Evolutionary conservation across 37 sponge, comb jelly and placozoan species (phyloP).

Genomic region (Mnemiopsis leidyi): DNA sequence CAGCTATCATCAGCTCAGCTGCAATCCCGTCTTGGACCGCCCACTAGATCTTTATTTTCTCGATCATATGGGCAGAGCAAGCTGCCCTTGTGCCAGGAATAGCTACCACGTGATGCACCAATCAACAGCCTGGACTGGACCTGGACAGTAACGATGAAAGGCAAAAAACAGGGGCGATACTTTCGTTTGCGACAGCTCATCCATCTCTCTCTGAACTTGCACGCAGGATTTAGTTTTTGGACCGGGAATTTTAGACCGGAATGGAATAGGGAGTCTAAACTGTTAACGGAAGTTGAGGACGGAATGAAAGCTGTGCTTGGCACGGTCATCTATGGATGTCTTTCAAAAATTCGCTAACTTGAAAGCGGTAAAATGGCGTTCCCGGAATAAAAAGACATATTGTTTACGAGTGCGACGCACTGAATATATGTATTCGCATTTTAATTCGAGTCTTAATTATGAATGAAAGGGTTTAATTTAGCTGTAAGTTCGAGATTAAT

Average conservation of each 20-base stretch:
- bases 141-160: not conserved
- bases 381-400: not conserved
- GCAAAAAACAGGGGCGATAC: not conserved
- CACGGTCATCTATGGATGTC: not conserved
- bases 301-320: not conserved
- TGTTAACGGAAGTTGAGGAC: not conserved
- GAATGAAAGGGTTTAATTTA: not conserved
- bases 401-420: not conserved
- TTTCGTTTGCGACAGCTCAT: not conserved
- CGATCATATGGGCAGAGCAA: not conserved
- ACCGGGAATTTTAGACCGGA: not conserved
- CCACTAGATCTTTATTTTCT: not conserved
- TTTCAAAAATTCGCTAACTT: not conserved
- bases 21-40: not conserved
- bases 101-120: not conserved
- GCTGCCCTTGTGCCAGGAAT: not conserved
- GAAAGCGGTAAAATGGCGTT: not conserved
- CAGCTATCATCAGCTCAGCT: not conserved
- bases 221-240: not conserved
- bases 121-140: not conserved
- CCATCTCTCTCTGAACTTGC: no score
- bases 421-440: not conserved
- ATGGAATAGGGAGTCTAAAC: not conserved
- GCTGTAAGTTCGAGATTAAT: slow-evolving; percentile 21
- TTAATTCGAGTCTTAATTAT: not conserved